phyloP scores from a whole-genome alignment of 2,888 invertebrate genomes.

The Ophion ellenae region DNA sequence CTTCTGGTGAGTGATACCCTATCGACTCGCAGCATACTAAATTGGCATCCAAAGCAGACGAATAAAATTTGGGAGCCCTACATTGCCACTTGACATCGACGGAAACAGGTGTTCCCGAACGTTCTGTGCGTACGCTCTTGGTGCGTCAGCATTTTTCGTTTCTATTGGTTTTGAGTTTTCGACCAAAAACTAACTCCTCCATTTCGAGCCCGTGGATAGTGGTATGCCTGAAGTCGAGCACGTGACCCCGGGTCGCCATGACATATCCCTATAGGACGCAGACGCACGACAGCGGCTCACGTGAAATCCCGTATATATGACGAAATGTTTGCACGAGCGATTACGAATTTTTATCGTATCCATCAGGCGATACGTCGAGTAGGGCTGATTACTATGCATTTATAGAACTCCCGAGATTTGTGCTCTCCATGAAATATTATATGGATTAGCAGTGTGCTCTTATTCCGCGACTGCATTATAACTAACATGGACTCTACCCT shows the following conservation, averaged over 20 bases:
- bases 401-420: slow-evolving; percentile 62
- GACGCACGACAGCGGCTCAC: slow-evolving; percentile 37
- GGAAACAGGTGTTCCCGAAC: not conserved
- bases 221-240: no score
- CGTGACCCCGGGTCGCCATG: slow-evolving; percentile 17
- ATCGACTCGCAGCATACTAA: not conserved
- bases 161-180: slow-evolving; percentile 39
- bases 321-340: slow-evolving; percentile 66
- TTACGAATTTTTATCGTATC: slow-evolving; percentile 69
- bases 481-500: slow-evolving; percentile 16
- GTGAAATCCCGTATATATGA: slow-evolving; percentile 49
- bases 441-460: slow-evolving; percentile 52
- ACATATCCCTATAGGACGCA: slow-evolving; percentile 9
- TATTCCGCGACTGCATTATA: slow-evolving; percentile 57
- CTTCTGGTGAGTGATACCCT: slow-evolving; percentile 48
- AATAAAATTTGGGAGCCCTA: not conserved
- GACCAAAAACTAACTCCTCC: slow-evolving; percentile 29
- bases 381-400: slow-evolving; percentile 61
- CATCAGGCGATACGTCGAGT: slow-evolving; percentile 64
- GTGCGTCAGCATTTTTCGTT: slow-evolving; percentile 6
- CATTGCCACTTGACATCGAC: not conserved
- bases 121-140: not conserved
- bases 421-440: slow-evolving; percentile 45
- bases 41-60: not conserved
- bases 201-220: not conserved